Conservation (phyloP, 2,113 vertebrate genomes). For the Machaerirhynchus nigripectus region DNA sequence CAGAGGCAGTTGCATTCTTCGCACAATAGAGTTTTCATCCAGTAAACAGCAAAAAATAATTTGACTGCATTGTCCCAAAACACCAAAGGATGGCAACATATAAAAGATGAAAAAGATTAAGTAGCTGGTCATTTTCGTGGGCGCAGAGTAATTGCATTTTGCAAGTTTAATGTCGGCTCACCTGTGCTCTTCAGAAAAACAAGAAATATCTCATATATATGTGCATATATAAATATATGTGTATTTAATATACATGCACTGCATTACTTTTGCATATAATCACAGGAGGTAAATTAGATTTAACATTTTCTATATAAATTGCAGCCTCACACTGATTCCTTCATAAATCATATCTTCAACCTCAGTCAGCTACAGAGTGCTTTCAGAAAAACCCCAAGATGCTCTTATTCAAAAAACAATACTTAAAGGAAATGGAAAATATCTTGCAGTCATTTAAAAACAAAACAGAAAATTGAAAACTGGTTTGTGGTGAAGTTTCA, state of each 20-base stretch:
- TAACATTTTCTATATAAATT: not conserved
- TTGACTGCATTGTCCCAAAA: not conserved
- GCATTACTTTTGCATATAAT: not conserved
- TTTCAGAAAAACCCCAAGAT: not conserved
- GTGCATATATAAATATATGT: not conserved
- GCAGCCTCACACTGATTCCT: not conserved
- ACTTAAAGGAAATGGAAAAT: not conserved
- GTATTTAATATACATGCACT: not conserved
- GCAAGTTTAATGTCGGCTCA: not conserved
- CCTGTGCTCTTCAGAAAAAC: not conserved
- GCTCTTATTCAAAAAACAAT: not conserved
- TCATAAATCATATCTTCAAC: not conserved
- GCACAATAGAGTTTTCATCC: not conserved
- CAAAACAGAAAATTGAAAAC: not conserved
- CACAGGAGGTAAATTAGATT: not conserved
- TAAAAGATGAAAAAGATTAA: not conserved
- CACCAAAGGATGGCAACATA: not conserved
- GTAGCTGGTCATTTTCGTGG: not conserved
- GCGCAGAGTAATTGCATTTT: not conserved
- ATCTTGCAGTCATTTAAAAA: not conserved
- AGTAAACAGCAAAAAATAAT: not conserved
- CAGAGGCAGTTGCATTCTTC: not conserved
- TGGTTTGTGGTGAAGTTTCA: not conserved
- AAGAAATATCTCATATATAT: not conserved
- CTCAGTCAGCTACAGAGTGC: not conserved